These are phyloP conservation scores for Lucilia sericata DNA, from an alignment of 1,140 invertebrate species.

Conservation along the genomic window DNA sequence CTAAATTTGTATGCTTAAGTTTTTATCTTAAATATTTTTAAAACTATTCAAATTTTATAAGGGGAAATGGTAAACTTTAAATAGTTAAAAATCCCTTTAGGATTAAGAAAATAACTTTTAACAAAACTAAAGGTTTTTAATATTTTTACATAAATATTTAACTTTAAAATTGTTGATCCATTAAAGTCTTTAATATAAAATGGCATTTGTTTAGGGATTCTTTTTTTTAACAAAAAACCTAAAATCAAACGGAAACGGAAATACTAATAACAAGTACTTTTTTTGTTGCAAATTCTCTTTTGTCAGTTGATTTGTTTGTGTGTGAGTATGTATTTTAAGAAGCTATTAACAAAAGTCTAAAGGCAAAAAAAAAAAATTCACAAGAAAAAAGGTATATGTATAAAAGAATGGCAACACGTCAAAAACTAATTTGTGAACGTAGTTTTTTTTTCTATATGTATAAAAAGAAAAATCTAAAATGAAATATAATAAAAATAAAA, in stretches of 20 bases:
- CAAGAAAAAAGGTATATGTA: neutral
- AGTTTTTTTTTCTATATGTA: neutral
- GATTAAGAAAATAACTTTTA: too few relatives aligned
- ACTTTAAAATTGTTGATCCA: too few relatives aligned
- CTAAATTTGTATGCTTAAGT: too few relatives aligned
- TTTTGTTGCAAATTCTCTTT: neutral
- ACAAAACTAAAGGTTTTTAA: too few relatives aligned
- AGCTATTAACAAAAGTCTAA: neutral
- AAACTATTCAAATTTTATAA: too few relatives aligned
- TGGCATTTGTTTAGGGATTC: neutral
- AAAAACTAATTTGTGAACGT: neutral
- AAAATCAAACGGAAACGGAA: conserved; percentile 28
- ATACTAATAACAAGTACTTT: conserved; percentile 12
- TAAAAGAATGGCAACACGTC: neutral
- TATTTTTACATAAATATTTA: too few relatives aligned
- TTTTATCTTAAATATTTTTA: too few relatives aligned
- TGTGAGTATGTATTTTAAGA: neutral
- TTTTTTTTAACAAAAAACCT: neutral
- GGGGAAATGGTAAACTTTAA: too few relatives aligned
- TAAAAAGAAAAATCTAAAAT: neutral
- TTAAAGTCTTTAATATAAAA: neutral
- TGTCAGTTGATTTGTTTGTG: neutral
- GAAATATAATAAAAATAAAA: neutral
- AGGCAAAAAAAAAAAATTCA: neutral
- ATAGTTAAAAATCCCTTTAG: too few relatives aligned